Evolutionary conservation across 2,113 vertebrate genomes (phyloP), one percentile per base, ranked within the genome.

Genomic region (Macaca nemestrina): DNA sequence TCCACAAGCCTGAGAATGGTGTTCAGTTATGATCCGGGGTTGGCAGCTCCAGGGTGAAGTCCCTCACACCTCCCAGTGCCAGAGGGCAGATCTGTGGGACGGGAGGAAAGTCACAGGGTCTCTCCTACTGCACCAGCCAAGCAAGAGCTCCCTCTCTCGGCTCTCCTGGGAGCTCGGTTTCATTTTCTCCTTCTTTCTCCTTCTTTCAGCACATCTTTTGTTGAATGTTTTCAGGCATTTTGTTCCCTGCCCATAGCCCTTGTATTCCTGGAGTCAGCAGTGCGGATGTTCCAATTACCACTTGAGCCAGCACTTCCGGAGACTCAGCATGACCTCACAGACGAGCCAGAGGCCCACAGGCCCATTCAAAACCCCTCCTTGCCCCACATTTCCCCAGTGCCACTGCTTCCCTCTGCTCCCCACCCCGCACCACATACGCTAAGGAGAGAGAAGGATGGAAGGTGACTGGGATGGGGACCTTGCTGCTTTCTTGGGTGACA

Each of bases 1-100:
- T 86, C 40, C n/a, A 10, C 0, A 1, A 14, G 9, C 45, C 7
- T 67, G 64, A 30, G 68, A 45, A 5, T 11, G 0, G 0, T 38
- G 18, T 11, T 22, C 3, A 10, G 32, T 4, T 38, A 32, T 30
- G 38, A 35, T 73, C 45, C 16, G 4, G 13, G 48, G n/a, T 22
- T 11, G 1, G 22, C 25, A 59, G 72, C 27, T 61, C 30, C 12
- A 22, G 13, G 13, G 48, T 6, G 9, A 52, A 61, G 48, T 13
- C n/a, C 22, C 7, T 40, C 22, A n/a, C 12, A 18, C 23, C 20
- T 52, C 13, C 32, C 57, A 8, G 30, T 38, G 20, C 40, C 81
- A 64, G 55, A 57, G 8, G 8, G 14, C 1, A 8, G 11, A 23
- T 10, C 32, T 76, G 27, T 17, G 40, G 40, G 73, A 45, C 1